Conservation (phyloP, 2,113 vertebrate species). For the Pao palembangensis region DNA sequence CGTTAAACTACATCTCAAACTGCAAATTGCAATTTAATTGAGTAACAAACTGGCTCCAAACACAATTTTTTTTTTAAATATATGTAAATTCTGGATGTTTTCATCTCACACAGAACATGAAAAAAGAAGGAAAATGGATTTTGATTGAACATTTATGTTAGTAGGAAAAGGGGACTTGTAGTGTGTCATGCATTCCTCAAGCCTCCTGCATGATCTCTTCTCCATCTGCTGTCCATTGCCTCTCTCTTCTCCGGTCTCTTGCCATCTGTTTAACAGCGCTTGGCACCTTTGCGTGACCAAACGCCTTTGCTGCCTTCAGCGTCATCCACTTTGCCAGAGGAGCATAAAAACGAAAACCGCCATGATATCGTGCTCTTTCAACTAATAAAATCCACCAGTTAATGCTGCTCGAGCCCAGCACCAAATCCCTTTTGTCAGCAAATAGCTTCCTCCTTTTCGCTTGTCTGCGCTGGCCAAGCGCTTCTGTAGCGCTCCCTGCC, state of each 20-base stretch:
- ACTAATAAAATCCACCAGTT: constrained; percentile 72
- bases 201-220: constrained; percentile 55
- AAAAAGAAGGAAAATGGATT: constrained; percentile 3
- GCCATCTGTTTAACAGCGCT: constrained; percentile 69
- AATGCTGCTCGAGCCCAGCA: constrained; percentile 65
- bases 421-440: constrained; percentile 73
- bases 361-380: constrained; percentile 66
- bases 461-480: constrained; percentile 55
- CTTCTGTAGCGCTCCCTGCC: constrained; percentile 53
- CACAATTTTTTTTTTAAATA: too few species aligned
- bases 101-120: background rate
- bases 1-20: too few species aligned
- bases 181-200: constrained; percentile 34
- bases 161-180: constrained; percentile 19
- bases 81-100: too few species aligned
- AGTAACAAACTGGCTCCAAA: too few species aligned
- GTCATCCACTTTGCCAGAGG: constrained; percentile 62
- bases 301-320: constrained; percentile 55
- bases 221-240: constrained; percentile 72
- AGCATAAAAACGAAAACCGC: constrained; percentile 60
- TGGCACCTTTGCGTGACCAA: constrained; percentile 67
- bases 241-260: constrained; percentile 62
- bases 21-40: too few species aligned
- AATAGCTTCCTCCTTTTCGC: constrained; percentile 65
- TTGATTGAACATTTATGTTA: constrained; percentile 23